Evolutionary conservation across 1,140 invertebrate genomes (phyloP), one percentile per base, ranked within the genome.

Genomic region (Nasonia vitripennis): DNA sequence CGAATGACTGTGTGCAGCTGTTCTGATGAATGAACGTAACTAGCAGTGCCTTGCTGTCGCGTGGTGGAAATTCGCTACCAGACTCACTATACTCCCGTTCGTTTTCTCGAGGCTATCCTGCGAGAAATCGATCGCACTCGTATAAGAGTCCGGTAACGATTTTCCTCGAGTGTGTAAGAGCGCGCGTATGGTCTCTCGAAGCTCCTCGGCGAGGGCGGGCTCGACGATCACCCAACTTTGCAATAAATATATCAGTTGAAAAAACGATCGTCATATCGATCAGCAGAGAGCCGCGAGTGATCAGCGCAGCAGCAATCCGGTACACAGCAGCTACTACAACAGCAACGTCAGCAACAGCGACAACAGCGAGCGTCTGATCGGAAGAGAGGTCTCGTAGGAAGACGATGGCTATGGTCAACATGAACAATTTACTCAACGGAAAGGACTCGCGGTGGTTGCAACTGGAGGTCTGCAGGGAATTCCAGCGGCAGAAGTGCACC

Each of bases 401-500:
- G 90, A 88, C 94, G 87, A 97, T 97, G 97, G 97, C 97, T 93
- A 98, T 98, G 97, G 97, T 98, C 92, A 98, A 98, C 95, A 98
- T 99, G 96, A 98, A 98, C 95, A 98, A 98, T 95, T 95, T 99
- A 91, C 95, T 98, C 87, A 98, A 99, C 94, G 98, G 98, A 89
- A 99, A 99, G 95, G 99, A 99, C 95, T 99, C 99, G 87, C 96
- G 99, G 91, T 99, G 99, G 99, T 95, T 99, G 87, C 99, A 99
- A 93, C 95, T 99, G 92, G 99, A 99, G 95, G 99, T 99, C 91
- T 99, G 99, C 95, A 96, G 99, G 85, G 99, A 99, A 94, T 99
- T 98, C 94, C 99, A 99, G 95, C 96, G 99, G 91, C 99, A 99
- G 95, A 99, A 99, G 95, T 99, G 99, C 94, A 98, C 98, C 88